These are phyloP conservation scores for Aphis craccivora DNA, from an alignment of 1,140 invertebrate genomes.

Conservation along the genomic window DNA sequence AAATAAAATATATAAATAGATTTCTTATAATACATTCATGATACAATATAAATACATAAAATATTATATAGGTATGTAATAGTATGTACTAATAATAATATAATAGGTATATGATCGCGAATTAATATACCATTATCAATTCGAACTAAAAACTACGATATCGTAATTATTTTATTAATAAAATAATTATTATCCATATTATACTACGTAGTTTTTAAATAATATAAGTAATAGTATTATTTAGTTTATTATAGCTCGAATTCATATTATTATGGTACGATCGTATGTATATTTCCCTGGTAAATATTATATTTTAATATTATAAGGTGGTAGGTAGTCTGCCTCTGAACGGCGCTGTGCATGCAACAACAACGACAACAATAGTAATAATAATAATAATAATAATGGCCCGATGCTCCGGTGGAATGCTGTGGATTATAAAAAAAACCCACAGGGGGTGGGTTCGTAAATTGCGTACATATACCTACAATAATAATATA, in stretches of 20 bases:
- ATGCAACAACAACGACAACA: neutral
- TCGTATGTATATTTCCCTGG: neutral
- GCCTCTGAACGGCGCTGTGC: neutral
- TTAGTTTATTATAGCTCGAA: neutral
- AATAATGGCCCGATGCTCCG: conserved; percentile 23
- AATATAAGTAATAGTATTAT: neutral
- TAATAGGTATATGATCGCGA: neutral
- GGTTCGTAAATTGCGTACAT: conserved; percentile 42
- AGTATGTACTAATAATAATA: neutral
- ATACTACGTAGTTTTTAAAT: neutral
- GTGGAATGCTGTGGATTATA: conserved; percentile 49
- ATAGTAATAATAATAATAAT: neutral
- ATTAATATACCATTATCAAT: neutral
- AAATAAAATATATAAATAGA: neutral
- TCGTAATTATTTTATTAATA: neutral
- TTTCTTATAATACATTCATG: neutral
- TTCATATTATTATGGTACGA: neutral
- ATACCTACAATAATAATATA: neutral
- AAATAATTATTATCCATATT: neutral
- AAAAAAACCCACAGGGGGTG: conserved; percentile 31
- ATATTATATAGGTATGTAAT: no score
- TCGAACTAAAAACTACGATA: neutral
- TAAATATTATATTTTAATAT: neutral
- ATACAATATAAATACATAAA: no score
- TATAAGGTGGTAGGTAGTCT: neutral